phyloP scores from a whole-genome alignment of 2,888 invertebrate species.

The Leucophenga montana region DNA sequence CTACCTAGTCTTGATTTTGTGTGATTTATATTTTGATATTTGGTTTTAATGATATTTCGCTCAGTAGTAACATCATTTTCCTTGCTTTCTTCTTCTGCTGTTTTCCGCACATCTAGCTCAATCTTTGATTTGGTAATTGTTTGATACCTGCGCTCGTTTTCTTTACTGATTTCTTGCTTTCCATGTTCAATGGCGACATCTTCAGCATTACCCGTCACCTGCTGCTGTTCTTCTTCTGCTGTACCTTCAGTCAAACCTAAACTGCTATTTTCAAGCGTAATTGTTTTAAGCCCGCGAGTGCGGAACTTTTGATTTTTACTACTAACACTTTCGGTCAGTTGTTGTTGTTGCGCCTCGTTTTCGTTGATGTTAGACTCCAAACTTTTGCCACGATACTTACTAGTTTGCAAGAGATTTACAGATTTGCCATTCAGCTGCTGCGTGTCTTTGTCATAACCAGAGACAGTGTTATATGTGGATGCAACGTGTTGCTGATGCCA shows the following conservation, averaged over 20 bases:
- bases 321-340: neutral
- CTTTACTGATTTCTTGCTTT: neutral
- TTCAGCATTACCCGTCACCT: no score
- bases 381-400: slow-evolving; percentile 61
- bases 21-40: no score
- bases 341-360: neutral
- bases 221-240: neutral
- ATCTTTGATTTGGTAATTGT: neutral
- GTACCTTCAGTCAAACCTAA: neutral
- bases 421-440: slow-evolving; percentile 26
- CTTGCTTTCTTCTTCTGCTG: no score
- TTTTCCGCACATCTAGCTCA: no score
- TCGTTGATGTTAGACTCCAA: slow-evolving; percentile 37
- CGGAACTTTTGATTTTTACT: slow-evolving; percentile 34
- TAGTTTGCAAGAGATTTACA: slow-evolving; percentile 6
- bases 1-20: no score
- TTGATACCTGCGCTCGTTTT: neutral
- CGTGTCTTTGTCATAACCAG: slow-evolving; percentile 43
- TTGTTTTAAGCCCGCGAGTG: slow-evolving; percentile 45
- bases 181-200: no score
- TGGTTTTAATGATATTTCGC: no score
- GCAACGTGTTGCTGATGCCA: slow-evolving; percentile 24
- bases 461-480: neutral
- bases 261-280: neutral
- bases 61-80: no score